Conservation (phyloP, 2,888 invertebrate species). For the Spisula solida region DNA sequence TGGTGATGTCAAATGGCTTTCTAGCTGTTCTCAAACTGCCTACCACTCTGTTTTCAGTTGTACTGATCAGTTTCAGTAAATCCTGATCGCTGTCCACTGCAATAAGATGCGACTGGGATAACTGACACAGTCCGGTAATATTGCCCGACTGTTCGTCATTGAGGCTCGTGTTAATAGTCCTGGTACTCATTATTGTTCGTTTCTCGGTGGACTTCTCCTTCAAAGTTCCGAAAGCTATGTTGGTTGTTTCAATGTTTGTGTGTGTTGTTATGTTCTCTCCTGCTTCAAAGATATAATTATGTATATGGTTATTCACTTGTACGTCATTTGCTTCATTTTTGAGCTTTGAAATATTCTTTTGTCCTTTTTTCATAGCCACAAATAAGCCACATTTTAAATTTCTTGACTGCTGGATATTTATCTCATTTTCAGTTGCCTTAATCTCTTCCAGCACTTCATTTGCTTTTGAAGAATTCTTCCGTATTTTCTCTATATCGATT, state of each 20-base stretch:
- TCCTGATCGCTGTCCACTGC: not conserved
- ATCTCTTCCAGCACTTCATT: not conserved
- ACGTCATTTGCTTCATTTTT: not conserved
- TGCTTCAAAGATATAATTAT: slow-evolving; percentile 6
- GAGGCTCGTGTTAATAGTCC: not conserved
- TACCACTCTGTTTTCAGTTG: not conserved
- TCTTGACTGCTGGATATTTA: not conserved
- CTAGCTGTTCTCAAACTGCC: not conserved
- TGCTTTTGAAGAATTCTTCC: not conserved
- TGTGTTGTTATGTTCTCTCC: not conserved
- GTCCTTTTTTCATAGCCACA: slow-evolving; percentile 15
- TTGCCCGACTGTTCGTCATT: not conserved
- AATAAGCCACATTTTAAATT: slow-evolving; percentile 26
- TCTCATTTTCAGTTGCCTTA: not conserved
- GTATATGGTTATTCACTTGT: not conserved
- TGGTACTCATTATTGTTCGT: not conserved
- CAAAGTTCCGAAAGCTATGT: slow-evolving; percentile 5
- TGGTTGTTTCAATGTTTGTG: not conserved
- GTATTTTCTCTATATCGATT: not conserved
- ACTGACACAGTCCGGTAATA: slow-evolving; percentile 16
- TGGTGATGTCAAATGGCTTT: slow-evolving; percentile 1
- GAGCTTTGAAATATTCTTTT: not conserved
- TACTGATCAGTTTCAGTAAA: not conserved
- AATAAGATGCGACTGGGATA: not conserved
- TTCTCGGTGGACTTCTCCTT: slow-evolving; percentile 8